Base-by-base conservation (phyloP, 2,888 invertebrate species). In the Athalia circularis region DNA sequence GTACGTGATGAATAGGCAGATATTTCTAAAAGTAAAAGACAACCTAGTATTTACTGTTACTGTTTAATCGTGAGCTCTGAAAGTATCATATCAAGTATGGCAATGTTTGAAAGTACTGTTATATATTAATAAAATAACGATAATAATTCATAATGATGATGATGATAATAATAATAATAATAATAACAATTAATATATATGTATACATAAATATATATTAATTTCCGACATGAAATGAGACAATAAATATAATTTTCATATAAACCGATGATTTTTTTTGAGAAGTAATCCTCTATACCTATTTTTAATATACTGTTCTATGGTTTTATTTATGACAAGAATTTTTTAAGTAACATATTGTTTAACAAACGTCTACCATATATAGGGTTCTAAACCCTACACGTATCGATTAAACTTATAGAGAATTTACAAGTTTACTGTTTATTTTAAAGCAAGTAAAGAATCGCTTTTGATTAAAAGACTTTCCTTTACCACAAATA, bases 231-330 rank as follows among this genome's bases (percentile, higher is more conserved):
- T 85, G 83, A 87, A 89, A 88, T 87, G 87, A 87, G 88, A 89
- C 88, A 88, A 89, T 89, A 89, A 89, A 89, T 89, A 87, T 88
- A 89, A 88, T 89, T 89, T 89, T 88, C 86, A 82, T 88, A 88
- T 85, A 81, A 85, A 84, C 11, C 50, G 4, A 65, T 62, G 45
- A 11, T 29, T 13, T 59, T 59, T 9, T 13, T 61, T 13, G 4
- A 29, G 3, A 64, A 64, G 5, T 45, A 3, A 64, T 45, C 45
- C 29, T n/a, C 64, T 11, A 64, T 11, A 47, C 62, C 43, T 64
- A 64, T 64, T 70, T 54, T 29, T 29, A 29, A 29, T 29, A 29
- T 29, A 29, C 29, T 29, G 29, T 29, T 29, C 29, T 29, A 29
- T 29, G 29, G 29, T 29, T 29, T 29, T 2, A 29, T 29, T 29